phyloP scores from a whole-genome alignment of 1,140 invertebrate genomes.

The Spodoptera frugiperda region DNA sequence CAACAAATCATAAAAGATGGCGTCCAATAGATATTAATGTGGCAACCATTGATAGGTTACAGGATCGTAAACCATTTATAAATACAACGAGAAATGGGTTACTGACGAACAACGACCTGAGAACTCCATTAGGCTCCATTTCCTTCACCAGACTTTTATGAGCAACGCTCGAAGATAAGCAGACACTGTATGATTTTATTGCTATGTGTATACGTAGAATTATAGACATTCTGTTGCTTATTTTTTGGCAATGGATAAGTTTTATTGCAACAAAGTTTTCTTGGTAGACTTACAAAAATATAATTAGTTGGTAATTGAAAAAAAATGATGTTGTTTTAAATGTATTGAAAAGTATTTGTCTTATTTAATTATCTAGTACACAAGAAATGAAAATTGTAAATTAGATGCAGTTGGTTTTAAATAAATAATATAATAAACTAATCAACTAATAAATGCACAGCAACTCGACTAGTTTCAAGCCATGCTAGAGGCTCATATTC shows the following conservation, averaged over 20 bases:
- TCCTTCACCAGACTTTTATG: slow-evolving; percentile 26
- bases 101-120: slow-evolving; percentile 29
- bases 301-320: too few species aligned
- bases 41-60: slow-evolving; percentile 16
- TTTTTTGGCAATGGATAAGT: background rate
- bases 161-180: slow-evolving; percentile 20
- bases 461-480: too few species aligned
- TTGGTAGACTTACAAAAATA: too few species aligned
- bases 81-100: slow-evolving; percentile 30
- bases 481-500: too few species aligned
- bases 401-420: too few species aligned
- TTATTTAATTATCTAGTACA: too few species aligned
- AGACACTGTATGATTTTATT: slow-evolving; percentile 36
- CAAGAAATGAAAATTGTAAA: too few species aligned
- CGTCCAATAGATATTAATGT: slow-evolving; percentile 30
- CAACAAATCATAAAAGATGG: slow-evolving; percentile 8
- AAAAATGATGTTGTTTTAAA: too few species aligned
- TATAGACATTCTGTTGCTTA: background rate
- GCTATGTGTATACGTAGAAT: background rate
- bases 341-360: too few species aligned
- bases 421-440: too few species aligned
- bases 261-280: too few species aligned
- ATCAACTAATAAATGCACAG: too few species aligned
- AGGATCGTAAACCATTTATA: slow-evolving; percentile 42
- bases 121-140: slow-evolving; percentile 32